phyloP scores from a whole-genome alignment of 1,140 invertebrate genomes.

The Akabosia matsudoensis region DNA sequence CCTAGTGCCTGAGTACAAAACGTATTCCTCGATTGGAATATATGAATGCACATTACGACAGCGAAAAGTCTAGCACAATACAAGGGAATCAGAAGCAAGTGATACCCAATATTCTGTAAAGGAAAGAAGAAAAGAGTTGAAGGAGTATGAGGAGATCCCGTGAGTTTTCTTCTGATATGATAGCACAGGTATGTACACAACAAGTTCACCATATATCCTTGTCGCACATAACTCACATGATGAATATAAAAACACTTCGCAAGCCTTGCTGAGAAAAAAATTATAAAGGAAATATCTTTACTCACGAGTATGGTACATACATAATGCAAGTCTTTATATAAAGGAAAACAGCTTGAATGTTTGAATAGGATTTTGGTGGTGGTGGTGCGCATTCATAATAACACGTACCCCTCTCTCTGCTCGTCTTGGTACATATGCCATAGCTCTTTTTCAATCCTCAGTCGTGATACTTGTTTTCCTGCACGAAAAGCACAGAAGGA shows the following conservation, averaged over 20 bases:
- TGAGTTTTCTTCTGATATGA: not conserved
- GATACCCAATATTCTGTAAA: not conserved
- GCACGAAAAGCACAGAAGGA: conserved; percentile 12
- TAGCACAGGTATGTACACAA: not conserved
- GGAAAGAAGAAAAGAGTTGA: not conserved
- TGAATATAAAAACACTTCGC: no score
- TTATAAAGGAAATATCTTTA: not conserved
- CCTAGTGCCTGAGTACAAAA: no score
- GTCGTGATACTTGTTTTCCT: not conserved
- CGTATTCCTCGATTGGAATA: no score
- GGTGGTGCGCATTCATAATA: not conserved
- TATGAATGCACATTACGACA: no score
- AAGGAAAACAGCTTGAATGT: not conserved
- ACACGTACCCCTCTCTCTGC: not conserved
- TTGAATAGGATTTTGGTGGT: not conserved
- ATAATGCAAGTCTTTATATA: not conserved
- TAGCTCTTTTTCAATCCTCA: no score
- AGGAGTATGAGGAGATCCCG: conserved; percentile 10
- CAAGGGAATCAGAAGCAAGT: not conserved
- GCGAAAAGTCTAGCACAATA: no score
- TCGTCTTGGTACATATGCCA: no score
- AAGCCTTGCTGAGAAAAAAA: no score
- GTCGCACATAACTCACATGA: no score
- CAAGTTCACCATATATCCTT: not conserved
- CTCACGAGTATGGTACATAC: not conserved